Conservation (phyloP, 2,797 vertebrate species). For the Crotalus adamanteus region DNA sequence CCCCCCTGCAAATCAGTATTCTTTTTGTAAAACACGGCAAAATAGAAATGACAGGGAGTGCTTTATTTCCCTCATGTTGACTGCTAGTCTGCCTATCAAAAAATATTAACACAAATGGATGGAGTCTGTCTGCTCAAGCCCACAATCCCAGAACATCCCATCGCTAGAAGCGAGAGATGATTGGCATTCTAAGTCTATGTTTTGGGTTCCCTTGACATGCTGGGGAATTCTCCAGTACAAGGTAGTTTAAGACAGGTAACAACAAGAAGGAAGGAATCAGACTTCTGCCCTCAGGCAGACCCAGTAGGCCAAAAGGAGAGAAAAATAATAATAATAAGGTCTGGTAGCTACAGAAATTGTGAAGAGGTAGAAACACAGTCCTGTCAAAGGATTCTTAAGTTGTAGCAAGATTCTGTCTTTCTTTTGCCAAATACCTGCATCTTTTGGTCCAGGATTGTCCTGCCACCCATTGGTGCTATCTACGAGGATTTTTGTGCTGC, state of each 20-base stretch:
- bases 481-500: background rate
- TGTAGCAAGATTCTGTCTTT: background rate
- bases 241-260: constrained; percentile 42
- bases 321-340: background rate
- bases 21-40: background rate
- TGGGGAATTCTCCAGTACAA: constrained; percentile 33
- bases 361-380: background rate
- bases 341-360: background rate
- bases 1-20: background rate
- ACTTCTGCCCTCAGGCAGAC: background rate
- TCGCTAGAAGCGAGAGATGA: constrained; percentile 25
- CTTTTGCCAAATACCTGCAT: background rate
- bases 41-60: background rate
- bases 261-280: background rate
- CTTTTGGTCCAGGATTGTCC: too few species aligned
- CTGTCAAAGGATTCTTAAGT: background rate
- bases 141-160: constrained; percentile 17
- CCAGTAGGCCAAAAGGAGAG: background rate
- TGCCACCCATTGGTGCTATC: background rate
- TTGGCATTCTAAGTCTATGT: constrained; percentile 1
- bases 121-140: background rate
- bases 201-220: constrained; percentile 40
- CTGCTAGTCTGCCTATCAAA: background rate
- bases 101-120: background rate
- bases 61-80: background rate